A percentile compares a stretch with the other conserved stretches of the same genome.
Conservation (phyloP, 2,113 vertebrate species). For the Telmatochromis brichardi region DNA sequence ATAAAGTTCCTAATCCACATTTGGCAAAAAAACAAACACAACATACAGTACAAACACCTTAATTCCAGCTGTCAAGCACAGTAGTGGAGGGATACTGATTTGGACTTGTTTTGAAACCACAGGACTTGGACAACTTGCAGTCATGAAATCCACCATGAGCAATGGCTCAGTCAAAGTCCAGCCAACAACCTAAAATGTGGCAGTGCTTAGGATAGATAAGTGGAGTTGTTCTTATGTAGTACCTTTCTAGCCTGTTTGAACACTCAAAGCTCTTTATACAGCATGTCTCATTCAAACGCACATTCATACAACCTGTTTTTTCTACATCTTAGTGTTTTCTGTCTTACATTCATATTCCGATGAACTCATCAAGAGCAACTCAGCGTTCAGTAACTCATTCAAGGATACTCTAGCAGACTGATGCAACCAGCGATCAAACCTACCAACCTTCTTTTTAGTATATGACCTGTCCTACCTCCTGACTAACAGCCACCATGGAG, state of each 20-base stretch:
- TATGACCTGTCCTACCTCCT: neutral
- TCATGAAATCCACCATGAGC: accelerated
- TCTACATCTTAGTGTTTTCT: neutral
- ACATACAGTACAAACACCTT: neutral
- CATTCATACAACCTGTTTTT: neutral
- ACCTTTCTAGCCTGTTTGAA: neutral
- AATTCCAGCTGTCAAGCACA: neutral
- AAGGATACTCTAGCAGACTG: neutral
- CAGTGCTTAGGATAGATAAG: neutral
- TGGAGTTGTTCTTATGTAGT: neutral
- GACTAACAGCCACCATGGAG: neutral
- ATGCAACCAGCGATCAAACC: neutral
- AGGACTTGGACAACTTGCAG: neutral
- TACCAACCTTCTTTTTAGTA: neutral
- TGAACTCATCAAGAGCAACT: neutral
- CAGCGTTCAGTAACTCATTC: neutral
- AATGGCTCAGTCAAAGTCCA: neutral
- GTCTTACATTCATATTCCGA: neutral
- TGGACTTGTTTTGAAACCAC: neutral
- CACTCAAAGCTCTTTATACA: neutral
- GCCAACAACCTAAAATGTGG: neutral
- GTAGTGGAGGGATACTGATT: neutral
- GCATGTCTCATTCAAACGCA: neutral
- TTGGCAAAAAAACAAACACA: neutral
- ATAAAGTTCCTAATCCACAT: neutral